A percentile compares a stretch with the other conserved stretches of the same genome.
Evolutionary conservation across 2,888 invertebrate species (phyloP).

Genomic region (Gandaritis pyraliata): DNA sequence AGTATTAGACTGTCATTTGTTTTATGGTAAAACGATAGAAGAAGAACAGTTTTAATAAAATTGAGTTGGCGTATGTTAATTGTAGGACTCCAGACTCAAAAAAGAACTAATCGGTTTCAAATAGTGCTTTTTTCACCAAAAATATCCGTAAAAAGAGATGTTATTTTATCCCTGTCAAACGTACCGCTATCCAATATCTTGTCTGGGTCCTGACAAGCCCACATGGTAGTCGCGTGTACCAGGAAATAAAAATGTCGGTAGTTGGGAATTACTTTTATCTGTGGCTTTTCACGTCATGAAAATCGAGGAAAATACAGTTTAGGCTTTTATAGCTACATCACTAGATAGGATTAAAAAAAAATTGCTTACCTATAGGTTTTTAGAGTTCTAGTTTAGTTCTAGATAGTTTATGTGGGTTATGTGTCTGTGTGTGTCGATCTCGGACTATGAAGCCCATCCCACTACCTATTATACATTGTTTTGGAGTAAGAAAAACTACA

Average conservation of each 20-base stretch:
- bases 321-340: slow-evolving; percentile 4
- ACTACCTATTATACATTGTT: too few species aligned
- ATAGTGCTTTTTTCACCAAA: slow-evolving; percentile 8
- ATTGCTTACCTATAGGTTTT: too few species aligned
- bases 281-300: slow-evolving; percentile 55
- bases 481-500: not conserved
- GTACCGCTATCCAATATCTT: slow-evolving; percentile 37
- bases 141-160: slow-evolving; percentile 19
- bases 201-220: slow-evolving; percentile 26
- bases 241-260: slow-evolving; percentile 52
- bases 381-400: too few species aligned
- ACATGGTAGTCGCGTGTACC: slow-evolving; percentile 43
- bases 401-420: too few species aligned
- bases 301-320: slow-evolving; percentile 42
- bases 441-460: too few species aligned
- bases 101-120: not conserved
- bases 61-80: too few species aligned
- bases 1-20: too few species aligned
- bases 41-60: too few species aligned
- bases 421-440: too few species aligned
- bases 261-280: slow-evolving; percentile 54
- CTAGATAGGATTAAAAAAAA: too few species aligned
- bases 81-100: too few species aligned
- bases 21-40: too few species aligned
- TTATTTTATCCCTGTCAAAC: slow-evolving; percentile 33